Evolutionary conservation across 37 sponge, comb jelly and placozoan species (phyloP), one percentile per base, ranked within the genome.

Genomic region (Ephydatia muelleri): DNA sequence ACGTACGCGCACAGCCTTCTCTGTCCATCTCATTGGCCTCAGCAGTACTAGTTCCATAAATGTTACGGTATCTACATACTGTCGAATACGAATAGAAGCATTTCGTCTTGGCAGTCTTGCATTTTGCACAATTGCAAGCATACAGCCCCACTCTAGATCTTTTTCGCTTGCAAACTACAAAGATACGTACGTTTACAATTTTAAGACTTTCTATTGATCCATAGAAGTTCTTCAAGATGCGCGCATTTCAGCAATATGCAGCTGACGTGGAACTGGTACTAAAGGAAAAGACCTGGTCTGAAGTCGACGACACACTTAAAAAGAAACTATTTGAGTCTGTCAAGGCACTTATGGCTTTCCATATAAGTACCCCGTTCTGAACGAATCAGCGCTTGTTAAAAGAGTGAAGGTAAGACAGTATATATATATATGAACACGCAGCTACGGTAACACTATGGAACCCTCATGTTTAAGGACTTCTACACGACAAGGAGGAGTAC

Each of bases 391-490:
- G 19, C 57, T 57, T 57, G 57, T 57, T 14, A 57, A 57, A 57
- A 14, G 57, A 57, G 57, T 57, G 57, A 57, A 57, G 57, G 57
- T 57, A 57, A 57, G 57, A 57, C 57, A 57, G 57, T 16, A 57
- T 57, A 57, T n/a, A n/a, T n/a, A n/a, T n/a, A n/a, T 57, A 57
- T 57, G 57, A 57, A 57, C 57, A 57, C 57, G 57, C 57, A 57
- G 57, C 57, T 57, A 57, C 57, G 16, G 9, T 13, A n/a, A n/a
- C n/a, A n/a, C n/a, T n/a, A n/a, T n/a, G n/a, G n/a, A 19, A 19
- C 57, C 57, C 57, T 57, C 57, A 57, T 57, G 57, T 57, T 57
- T 57, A 57, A 57, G 57, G 57, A 57, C 57, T 57, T 57, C 57
- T 57, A 57, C 57, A 57, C 57, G 9, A 57, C 57, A 57, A 57